Evolutionary conservation across 2,797 vertebrate genomes (phyloP), one percentile per base, ranked within the genome.

Genomic region (Ispidina lecontei): DNA sequence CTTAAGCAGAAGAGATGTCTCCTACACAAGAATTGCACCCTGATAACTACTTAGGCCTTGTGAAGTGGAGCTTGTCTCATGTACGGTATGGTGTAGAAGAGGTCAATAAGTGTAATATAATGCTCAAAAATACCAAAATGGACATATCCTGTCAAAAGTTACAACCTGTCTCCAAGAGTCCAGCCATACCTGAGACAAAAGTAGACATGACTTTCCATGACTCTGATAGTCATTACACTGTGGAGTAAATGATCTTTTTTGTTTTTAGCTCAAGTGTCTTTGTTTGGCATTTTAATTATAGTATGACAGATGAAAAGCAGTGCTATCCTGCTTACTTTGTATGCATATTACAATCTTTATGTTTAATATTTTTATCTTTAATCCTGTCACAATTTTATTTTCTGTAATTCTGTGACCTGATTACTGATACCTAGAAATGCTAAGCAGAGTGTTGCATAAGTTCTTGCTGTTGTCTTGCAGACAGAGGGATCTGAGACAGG

Each of bases 391-490:
- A 60, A 60, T 78, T 76, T 9, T 18, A 23, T 37, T 89, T 91
- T 44, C 62, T 7, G 2, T 65, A 77, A 54, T 83, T 82, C 68
- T 91, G 60, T 39, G 78, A 54, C 28, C 69, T 83, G 76, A 41
- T 46, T 68, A 5, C 47, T 19, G 70, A 64, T 80, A 33, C n/a
- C 58, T 64, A 59, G 65, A 85, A 70, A 23, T 56, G 51, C 71
- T 71, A 85, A 91, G 37, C 31, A 68, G 56, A 37, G 39, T 1
- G 7, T 51, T 73, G 59, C 23, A 4, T 71, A n/a, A 91, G 60
- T 47, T 52, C 84, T 59, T 75, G 79, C 29, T 22, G 9, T 76
- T 95, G 4, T 78, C 68, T 91, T 95, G 59, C 87, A 97, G 96
- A 35, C 35, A 91, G 83, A 94, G 54, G 39, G 31, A 44, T 76